A percentile compares a stretch with the other conserved stretches of the same genome.
Evolutionary conservation across 2,113 vertebrate genomes (phyloP).

Genomic region (Psophia crepitans): DNA sequence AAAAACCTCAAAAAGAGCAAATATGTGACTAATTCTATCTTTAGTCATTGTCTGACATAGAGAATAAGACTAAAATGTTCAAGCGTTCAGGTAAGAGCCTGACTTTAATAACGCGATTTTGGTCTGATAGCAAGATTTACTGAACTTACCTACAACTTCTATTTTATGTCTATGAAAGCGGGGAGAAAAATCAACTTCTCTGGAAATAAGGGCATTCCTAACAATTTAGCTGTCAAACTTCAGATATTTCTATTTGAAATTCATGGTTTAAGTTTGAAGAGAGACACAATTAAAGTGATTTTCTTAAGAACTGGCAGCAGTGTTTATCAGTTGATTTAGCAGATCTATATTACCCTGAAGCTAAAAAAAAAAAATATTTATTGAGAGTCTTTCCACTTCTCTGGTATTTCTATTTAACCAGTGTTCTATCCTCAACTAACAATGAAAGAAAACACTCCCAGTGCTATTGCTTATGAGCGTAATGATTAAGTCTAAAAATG

Average conservation of each 20-base stretch:
- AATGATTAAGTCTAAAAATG: background rate
- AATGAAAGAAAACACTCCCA: background rate
- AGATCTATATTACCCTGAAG: background rate
- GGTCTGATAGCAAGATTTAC: background rate
- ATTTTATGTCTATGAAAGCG: background rate
- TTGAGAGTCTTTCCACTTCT: background rate
- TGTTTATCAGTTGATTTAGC: background rate
- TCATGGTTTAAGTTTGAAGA: background rate
- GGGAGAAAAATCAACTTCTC: background rate
- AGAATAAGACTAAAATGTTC: background rate
- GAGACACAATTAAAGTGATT: background rate
- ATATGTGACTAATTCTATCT: background rate
- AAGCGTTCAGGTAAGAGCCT: background rate
- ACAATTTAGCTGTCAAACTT: background rate
- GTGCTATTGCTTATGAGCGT: background rate
- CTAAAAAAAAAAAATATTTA: background rate
- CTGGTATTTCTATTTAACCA: background rate
- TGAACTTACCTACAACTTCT: background rate
- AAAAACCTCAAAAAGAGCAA: background rate
- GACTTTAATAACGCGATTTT: background rate
- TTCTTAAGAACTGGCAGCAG: background rate
- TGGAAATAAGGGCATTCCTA: background rate
- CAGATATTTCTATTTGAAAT: background rate
- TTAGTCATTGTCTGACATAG: background rate
- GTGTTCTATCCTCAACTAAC: background rate